Evolutionary conservation across 2,797 vertebrate species (phyloP), one percentile per base, ranked within the genome.

Genomic region (Parotocinclus haroldoi): DNA sequence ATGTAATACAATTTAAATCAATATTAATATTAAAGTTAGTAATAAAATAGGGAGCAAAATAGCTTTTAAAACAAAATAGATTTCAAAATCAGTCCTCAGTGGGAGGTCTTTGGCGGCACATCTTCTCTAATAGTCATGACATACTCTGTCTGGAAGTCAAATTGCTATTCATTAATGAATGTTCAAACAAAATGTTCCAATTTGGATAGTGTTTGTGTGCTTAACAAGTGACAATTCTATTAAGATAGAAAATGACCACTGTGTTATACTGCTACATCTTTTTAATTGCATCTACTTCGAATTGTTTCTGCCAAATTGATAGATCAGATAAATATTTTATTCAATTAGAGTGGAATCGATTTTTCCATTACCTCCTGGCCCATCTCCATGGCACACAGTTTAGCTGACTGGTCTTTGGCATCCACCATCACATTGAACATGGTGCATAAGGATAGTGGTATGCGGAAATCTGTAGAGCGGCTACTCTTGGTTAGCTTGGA

Each of bases 361-460:
- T 64, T n/a, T 72, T 66, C 58, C 79, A 84, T 91, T 96, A 98
- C 96, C 94, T 99, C 97, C 89, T 97, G 94, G 85, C 96, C 96
- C 93, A 98, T 91, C 89, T 98, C 97, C 96, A 99, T 97, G 71
- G 94, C 97, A 79, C 97, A 99, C 79, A 99, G 89, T 91, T 99
- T 99, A 84, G 95, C 95, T 77, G 96, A 99, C 76, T 99, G 97
- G 87, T 97, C 94, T 93, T 99, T 99, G 89, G 97, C 97, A 78
- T 99, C 97, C 82, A 99, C 97, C 97, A 99, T 98, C 89, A 99
- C 96, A 74, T 99, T 99, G 89, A 98, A 98, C 97, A 99, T 99
- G 87, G 97, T 99, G 93, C 97, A 99, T 93, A 99, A 93, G 86
- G 96, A 94, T 76, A 97, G 95, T 82, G 96, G 95, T 83, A 99